These are phyloP conservation scores for Oryzias curvinotus DNA, from an alignment of 2,113 vertebrate species.

Conservation along the genomic window DNA sequence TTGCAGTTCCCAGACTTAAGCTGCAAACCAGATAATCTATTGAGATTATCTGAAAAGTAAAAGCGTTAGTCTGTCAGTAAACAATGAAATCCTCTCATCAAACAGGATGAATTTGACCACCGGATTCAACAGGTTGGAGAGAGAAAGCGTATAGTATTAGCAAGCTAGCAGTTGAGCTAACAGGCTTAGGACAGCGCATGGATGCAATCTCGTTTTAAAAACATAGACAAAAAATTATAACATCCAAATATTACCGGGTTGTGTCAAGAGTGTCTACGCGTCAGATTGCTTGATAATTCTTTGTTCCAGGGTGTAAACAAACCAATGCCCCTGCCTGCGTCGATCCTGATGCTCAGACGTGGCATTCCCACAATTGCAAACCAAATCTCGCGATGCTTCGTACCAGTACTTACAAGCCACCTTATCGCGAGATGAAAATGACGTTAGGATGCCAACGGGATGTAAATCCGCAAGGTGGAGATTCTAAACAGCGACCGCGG, in stretches of 20 bases:
- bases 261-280: conserved; percentile 7
- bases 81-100: conserved; percentile 9
- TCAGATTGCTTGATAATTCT: background rate
- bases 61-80: conserved; percentile 19
- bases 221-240: background rate
- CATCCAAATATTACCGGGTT: conserved; percentile 19
- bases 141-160: conserved; percentile 1
- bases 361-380: conserved; percentile 58
- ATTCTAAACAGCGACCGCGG: no score
- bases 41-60: background rate
- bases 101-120: background rate
- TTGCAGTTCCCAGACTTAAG: background rate
- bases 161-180: conserved; percentile 24
- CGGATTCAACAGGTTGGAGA: conserved; percentile 5
- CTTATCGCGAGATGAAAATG: no score
- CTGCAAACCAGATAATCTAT: conserved; percentile 2
- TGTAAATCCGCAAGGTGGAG: no score
- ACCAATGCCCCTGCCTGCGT: background rate
- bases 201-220: background rate
- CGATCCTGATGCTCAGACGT: conserved; percentile 59
- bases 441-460: no score
- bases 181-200: conserved; percentile 20
- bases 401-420: background rate
- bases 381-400: conserved; percentile 57
- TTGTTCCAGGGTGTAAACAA: background rate